Base-by-base conservation (phyloP, 2,888 invertebrate genomes). In the Thereva unica region DNA sequence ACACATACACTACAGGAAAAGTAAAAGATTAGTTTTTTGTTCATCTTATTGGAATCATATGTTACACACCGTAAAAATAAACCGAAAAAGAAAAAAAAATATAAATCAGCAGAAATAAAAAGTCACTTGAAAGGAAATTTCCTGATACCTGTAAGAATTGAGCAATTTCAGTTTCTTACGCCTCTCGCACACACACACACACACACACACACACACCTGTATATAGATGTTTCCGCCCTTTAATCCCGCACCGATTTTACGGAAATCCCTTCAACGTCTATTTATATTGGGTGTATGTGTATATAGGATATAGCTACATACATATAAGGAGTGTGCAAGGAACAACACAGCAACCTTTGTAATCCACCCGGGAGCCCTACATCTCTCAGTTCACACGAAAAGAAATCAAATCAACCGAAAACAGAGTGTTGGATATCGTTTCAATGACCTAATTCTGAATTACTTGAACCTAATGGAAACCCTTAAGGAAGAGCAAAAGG, bases 371-470 rank as follows among this genome's bases (percentile, higher is more conserved):
- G 35, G 37, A 44, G 56, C 61, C 40, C 41, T 41, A 41, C 50
- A 61, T 61, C 57, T 61, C 50, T 44, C 50, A 61, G 50, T 64
- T 64, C 64, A 53, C 64, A 64, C 53, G 53, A 64, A 64, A 50
- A n/a, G 64, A 53, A 64, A 64, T 53, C 44, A 64, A 64, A 64
- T 64, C 64, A 64, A 44, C 64, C 44, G 64, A 50, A 64, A 64
- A 53, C 53, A 8, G 53, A 64, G 64, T 64, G 44, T 49, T 37
- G 44, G 53, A 53, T 64, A 64, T 64, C 64, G 52, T 64, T 45
- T 64, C 64, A 64, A 64, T 64, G 64, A 64, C 64, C 64, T 64
- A 64, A 64, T 64, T 53, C 53, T n/a, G 35, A 5, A 64, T 64
- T 64, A 64, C 64, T 35, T 52, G 44, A 42, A 50, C 37, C 37